Conservation (phyloP, 2,113 vertebrate species). For the Plotosus lineatus region DNA sequence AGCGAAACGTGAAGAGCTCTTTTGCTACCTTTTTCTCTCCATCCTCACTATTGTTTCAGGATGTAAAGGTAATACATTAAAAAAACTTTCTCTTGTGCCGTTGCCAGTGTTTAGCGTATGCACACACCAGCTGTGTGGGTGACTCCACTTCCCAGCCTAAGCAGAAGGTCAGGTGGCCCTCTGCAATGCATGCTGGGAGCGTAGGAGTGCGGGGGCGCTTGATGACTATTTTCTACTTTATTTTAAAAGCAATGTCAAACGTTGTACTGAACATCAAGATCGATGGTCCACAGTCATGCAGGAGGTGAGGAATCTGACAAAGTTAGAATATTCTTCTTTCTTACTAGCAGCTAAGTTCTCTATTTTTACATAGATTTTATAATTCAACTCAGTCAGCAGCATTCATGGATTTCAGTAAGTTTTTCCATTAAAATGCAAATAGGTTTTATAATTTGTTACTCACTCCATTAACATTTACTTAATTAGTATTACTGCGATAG, state of each 20-base stretch:
- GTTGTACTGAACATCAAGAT: slow-evolving; percentile 40
- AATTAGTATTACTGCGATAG: neutral
- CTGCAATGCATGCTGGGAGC: slow-evolving; percentile 56
- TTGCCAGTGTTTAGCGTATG: slow-evolving; percentile 49
- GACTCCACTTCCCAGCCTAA: slow-evolving; percentile 53
- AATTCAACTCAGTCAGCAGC: neutral
- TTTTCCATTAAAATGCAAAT: neutral
- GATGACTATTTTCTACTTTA: slow-evolving; percentile 55
- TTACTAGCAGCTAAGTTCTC: slow-evolving; percentile 4
- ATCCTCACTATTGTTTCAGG: slow-evolving; percentile 39
- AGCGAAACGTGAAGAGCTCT: slow-evolving; percentile 35
- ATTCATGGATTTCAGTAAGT: neutral
- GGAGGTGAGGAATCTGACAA: slow-evolving; percentile 31
- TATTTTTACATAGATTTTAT: slow-evolving; percentile 5
- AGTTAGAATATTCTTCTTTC: slow-evolving; percentile 17
- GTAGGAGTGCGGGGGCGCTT: slow-evolving; percentile 56
- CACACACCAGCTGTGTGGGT: slow-evolving; percentile 56
- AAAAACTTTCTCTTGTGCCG: slow-evolving; percentile 51
- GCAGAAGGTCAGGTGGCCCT: slow-evolving; percentile 57
- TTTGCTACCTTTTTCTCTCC: slow-evolving; percentile 23
- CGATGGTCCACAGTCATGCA: slow-evolving; percentile 41
- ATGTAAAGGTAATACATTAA: slow-evolving; percentile 53
- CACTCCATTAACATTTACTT: neutral
- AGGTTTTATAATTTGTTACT: neutral
- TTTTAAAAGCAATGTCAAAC: slow-evolving; percentile 52